These are phyloP conservation scores for Melangyna quadrimaculata DNA, from an alignment of 2,888 invertebrate species.

Conservation along the genomic window DNA sequence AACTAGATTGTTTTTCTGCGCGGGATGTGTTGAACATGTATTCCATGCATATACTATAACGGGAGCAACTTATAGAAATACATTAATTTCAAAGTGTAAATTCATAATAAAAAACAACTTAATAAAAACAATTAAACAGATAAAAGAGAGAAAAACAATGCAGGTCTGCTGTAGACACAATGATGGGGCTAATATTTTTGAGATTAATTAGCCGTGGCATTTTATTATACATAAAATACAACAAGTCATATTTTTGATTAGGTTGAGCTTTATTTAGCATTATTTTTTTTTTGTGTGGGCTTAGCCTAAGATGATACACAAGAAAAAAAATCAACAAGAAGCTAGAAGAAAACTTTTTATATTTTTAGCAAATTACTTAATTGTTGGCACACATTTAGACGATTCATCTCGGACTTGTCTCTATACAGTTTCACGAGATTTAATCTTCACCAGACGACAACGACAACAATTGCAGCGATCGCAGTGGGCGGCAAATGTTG, in stretches of 20 bases:
- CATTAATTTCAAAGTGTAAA: too few relatives aligned
- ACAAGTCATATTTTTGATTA: not conserved
- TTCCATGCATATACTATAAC: too few relatives aligned
- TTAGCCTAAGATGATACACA: constrained; percentile 39
- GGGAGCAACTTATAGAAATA: too few relatives aligned
- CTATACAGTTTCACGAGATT: constrained; percentile 50
- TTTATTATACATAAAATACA: not conserved
- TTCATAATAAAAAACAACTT: too few relatives aligned
- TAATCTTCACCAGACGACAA: constrained; percentile 54
- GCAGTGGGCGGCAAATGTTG: not conserved
- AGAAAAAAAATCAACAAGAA: constrained; percentile 20
- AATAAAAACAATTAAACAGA: too few relatives aligned
- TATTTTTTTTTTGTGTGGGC: not conserved
- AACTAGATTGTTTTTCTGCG: too few relatives aligned
- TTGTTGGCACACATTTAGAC: constrained; percentile 73
- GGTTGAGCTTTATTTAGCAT: too few relatives aligned
- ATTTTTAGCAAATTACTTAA: constrained; percentile 74
- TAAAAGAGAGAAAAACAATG: too few relatives aligned
- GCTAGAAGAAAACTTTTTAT: constrained; percentile 20
- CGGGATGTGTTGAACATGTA: too few relatives aligned
- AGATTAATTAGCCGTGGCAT: not conserved
- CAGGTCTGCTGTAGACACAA: too few relatives aligned
- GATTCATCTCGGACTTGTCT: constrained; percentile 13
- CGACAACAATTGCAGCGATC: not conserved
- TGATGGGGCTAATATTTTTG: too few relatives aligned